Percentiles rank a stretch among this genome's conserved stretches.
phyloP scores from a whole-genome alignment of 2,888 invertebrate species.

The Lobophora halterata region DNA sequence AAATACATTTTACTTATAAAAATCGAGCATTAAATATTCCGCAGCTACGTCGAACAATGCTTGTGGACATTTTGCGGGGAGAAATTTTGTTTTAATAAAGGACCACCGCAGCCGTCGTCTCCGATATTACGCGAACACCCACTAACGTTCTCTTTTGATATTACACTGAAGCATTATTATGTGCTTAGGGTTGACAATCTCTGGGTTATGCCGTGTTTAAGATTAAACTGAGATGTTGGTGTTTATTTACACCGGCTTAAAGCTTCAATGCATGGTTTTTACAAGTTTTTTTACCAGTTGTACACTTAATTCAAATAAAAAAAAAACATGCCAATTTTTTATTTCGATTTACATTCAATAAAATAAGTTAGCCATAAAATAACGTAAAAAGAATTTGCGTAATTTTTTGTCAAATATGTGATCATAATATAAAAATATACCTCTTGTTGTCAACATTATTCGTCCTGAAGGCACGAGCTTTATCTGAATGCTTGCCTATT shows the following conservation, averaged over 20 bases:
- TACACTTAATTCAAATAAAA: too few relatives aligned
- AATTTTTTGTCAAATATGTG: too few relatives aligned
- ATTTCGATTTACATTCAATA: too few relatives aligned
- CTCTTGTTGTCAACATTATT: too few relatives aligned
- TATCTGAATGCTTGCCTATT: too few relatives aligned
- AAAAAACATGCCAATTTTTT: too few relatives aligned
- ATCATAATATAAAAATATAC: too few relatives aligned
- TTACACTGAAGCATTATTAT: constrained; percentile 73
- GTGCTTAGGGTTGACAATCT: constrained; percentile 70
- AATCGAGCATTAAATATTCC: constrained; percentile 40
- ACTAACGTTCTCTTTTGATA: constrained; percentile 74
- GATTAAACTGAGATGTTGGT: constrained; percentile 39
- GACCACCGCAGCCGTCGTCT: constrained; percentile 70
- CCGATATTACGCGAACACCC: constrained; percentile 72
- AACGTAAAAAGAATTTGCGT: too few relatives aligned
- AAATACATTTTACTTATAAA: constrained; percentile 43
- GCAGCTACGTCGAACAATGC: constrained; percentile 45
- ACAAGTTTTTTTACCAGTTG: too few relatives aligned
- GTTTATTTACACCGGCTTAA: constrained; percentile 32
- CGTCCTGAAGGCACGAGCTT: too few relatives aligned
- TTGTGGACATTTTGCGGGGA: constrained; percentile 71
- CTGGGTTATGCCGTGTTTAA: constrained; percentile 51
- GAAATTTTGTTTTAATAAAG: constrained; percentile 80
- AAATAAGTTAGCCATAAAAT: too few relatives aligned
- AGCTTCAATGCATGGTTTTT: too few relatives aligned